Conservation (phyloP, 2,113 vertebrate genomes). For the Albula goreensis region DNA sequence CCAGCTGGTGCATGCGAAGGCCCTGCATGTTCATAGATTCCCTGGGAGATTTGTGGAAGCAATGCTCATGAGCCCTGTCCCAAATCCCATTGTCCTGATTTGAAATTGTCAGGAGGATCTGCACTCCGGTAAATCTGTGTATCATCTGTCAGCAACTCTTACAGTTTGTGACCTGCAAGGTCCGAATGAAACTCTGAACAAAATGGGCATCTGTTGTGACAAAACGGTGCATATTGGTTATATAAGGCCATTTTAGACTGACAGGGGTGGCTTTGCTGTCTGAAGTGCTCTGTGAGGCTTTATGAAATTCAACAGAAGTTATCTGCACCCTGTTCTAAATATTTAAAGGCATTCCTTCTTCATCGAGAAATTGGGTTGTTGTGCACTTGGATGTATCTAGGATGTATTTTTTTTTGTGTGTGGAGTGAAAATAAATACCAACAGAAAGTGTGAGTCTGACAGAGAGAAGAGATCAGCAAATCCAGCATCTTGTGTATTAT, state of each 20-base stretch:
- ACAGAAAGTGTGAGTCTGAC: constrained; percentile 30
- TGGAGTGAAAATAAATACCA: constrained; percentile 44
- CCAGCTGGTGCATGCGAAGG: not conserved
- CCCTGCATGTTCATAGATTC: not conserved
- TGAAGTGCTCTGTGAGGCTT: constrained; percentile 26
- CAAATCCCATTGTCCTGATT: constrained; percentile 17
- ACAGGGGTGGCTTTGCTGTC: constrained; percentile 18
- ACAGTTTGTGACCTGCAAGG: constrained; percentile 23
- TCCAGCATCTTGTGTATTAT: constrained; percentile 52
- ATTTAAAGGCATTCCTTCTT: constrained; percentile 55
- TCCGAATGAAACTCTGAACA: constrained; percentile 19
- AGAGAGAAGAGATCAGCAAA: constrained; percentile 34
- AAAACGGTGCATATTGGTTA: constrained; percentile 37
- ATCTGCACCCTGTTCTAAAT: constrained; percentile 56
- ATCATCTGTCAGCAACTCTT: constrained; percentile 32
- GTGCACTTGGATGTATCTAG: constrained; percentile 43
- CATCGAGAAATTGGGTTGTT: constrained; percentile 55
- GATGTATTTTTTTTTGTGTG: constrained; percentile 39
- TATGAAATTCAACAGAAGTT: constrained; percentile 56
- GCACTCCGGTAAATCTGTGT: constrained; percentile 38
- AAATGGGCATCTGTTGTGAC: constrained; percentile 45
- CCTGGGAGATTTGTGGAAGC: not conserved
- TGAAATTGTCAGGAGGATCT: constrained; percentile 24
- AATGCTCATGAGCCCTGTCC: not conserved
- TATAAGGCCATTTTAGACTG: constrained; percentile 34